phyloP scores from a whole-genome alignment of 2,888 invertebrate genomes.

The Myopa testacea region DNA sequence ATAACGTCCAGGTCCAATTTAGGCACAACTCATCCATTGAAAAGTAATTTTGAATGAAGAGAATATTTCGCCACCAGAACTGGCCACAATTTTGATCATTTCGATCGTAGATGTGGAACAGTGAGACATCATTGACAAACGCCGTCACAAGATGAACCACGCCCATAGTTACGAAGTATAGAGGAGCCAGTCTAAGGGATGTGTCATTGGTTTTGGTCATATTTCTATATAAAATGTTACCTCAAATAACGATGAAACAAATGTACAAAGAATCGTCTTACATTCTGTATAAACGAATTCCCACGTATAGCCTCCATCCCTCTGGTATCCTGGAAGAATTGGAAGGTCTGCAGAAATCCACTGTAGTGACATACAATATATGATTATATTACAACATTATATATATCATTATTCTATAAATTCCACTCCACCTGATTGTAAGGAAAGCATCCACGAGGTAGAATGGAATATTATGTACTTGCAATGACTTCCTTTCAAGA shows the following conservation, averaged over 20 bases:
- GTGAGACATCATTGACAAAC: constrained; percentile 61
- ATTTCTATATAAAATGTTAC: background rate
- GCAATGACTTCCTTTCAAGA: background rate
- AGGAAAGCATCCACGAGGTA: background rate
- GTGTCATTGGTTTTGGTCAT: background rate
- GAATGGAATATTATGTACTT: background rate
- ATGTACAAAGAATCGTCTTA: constrained; percentile 46
- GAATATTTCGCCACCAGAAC: constrained; percentile 65
- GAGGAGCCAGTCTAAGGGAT: constrained; percentile 60
- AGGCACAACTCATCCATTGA: constrained; percentile 62
- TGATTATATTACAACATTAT: background rate
- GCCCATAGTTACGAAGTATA: constrained; percentile 63
- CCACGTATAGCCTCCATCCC: constrained; percentile 49
- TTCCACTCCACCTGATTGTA: background rate
- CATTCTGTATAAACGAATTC: constrained; percentile 46
- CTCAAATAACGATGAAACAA: constrained; percentile 46
- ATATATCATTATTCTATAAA: background rate
- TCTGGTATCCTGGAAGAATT: constrained; percentile 58
- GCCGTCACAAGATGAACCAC: constrained; percentile 39
- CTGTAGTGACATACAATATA: constrained; percentile 47
- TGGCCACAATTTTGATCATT: constrained; percentile 60
- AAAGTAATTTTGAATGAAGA: constrained; percentile 66
- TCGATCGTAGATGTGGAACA: constrained; percentile 64
- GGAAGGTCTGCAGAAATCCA: constrained; percentile 62
- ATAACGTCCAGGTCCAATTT: constrained; percentile 68